Conservation (phyloP, 2,888 invertebrate species). For the Melanophora roralis region DNA sequence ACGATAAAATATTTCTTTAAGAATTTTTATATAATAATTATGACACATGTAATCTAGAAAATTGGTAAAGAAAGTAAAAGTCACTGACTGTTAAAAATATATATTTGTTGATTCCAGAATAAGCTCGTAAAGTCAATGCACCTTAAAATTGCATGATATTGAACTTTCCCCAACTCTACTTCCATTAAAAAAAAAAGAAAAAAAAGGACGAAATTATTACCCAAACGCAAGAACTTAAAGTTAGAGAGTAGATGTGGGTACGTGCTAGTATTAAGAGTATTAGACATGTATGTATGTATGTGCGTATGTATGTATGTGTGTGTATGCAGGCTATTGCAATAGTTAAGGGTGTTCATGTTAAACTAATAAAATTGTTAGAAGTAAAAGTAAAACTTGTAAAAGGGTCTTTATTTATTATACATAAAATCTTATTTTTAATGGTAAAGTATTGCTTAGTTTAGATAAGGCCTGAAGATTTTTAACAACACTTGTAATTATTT, state of each 20-base stretch:
- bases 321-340: too few relatives aligned
- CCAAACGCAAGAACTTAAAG: constrained; percentile 24
- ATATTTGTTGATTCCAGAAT: not conserved
- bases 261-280: not conserved
- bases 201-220: constrained; percentile 34
- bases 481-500: too few relatives aligned
- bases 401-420: too few relatives aligned
- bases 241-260: not conserved
- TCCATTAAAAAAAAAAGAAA: not conserved
- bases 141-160: constrained; percentile 41
- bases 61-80: not conserved
- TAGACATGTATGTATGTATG: not conserved
- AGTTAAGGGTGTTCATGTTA: not conserved
- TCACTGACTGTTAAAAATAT: constrained; percentile 2
- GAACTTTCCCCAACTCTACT: constrained; percentile 53
- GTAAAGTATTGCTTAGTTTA: too few relatives aligned
- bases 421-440: too few relatives aligned
- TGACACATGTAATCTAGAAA: not conserved
- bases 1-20: not conserved
- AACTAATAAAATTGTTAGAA: not conserved
- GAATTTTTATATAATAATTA: not conserved
- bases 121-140: constrained; percentile 40
- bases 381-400: too few relatives aligned
- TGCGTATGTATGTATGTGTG: not conserved
- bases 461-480: too few relatives aligned